A percentile compares a stretch with the other conserved stretches of the same genome.
Evolutionary conservation across 2,888 invertebrate genomes (phyloP).

Genomic region (Epinotia brunnichana): DNA sequence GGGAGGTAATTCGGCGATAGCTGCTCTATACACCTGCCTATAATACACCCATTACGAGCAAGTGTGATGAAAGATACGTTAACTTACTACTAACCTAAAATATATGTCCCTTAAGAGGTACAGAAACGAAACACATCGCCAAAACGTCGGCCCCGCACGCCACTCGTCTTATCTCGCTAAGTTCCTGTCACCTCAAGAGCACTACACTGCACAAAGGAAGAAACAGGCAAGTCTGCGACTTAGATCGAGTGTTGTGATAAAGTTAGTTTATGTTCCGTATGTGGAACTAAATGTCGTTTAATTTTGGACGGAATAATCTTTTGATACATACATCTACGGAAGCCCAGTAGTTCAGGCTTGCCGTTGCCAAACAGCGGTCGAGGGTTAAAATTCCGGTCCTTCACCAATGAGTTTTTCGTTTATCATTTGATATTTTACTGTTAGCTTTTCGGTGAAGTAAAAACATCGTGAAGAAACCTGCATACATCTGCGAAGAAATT

Average conservation of each 20-base stretch:
- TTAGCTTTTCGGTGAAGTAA: too few relatives aligned
- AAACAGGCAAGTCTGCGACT: constrained; percentile 13
- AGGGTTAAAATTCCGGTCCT: too few relatives aligned
- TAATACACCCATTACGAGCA: too few relatives aligned
- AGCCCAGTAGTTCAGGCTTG: too few relatives aligned
- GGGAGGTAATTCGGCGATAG: too few relatives aligned
- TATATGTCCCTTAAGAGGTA: constrained; percentile 7
- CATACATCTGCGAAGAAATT: too few relatives aligned
- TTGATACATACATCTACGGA: not conserved
- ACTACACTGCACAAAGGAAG: constrained; percentile 13
- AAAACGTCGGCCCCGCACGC: constrained; percentile 1
- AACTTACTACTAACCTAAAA: not conserved
- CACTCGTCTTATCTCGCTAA: constrained; percentile 16
- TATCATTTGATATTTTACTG: too few relatives aligned
- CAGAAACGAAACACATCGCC: constrained; percentile 9
- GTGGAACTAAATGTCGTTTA: not conserved
- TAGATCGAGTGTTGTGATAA: constrained; percentile 16
- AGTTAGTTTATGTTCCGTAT: constrained; percentile 2
- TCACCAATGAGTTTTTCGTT: too few relatives aligned
- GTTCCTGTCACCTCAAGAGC: constrained; percentile 13
- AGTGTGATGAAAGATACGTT: too few relatives aligned
- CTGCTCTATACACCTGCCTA: too few relatives aligned
- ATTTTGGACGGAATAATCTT: not conserved
- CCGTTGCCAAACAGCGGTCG: too few relatives aligned
- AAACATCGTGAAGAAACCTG: too few relatives aligned